Evolutionary conservation across 2,113 vertebrate genomes (phyloP).

Genomic region (Speoplatyrhinus poulsoni): DNA sequence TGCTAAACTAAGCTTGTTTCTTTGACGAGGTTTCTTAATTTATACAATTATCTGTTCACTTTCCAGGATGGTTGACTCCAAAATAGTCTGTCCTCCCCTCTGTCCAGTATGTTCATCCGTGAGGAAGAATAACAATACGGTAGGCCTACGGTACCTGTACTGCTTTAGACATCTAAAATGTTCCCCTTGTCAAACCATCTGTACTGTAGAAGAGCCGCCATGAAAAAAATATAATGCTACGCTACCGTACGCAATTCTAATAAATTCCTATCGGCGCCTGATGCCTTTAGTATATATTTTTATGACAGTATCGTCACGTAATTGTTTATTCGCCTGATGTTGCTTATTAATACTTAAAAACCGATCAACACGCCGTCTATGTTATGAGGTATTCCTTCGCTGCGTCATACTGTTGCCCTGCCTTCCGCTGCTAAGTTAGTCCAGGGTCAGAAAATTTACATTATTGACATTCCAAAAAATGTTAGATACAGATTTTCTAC

Average conservation of each 20-base stretch:
- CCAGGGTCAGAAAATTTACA: conserved; percentile 5
- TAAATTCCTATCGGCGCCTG: not conserved
- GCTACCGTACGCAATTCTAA: not conserved
- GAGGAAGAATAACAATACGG: conserved; percentile 8
- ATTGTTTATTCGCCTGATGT: not conserved
- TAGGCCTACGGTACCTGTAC: too few relatives aligned
- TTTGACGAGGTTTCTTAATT: not conserved
- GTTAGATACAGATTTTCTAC: too few relatives aligned
- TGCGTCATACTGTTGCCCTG: not conserved
- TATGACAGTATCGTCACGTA: not conserved
- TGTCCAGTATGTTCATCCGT: conserved; percentile 22
- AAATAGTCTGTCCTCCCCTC: conserved; percentile 1
- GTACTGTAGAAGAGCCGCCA: not conserved
- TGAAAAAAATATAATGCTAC: not conserved
- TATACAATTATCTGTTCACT: not conserved
- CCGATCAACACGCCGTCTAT: fast-evolving
- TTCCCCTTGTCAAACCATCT: conserved; percentile 12
- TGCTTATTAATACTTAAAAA: conserved; percentile 14
- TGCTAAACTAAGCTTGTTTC: not conserved
- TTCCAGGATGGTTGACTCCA: conserved; percentile 8
- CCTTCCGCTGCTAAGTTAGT: conserved; percentile 58
- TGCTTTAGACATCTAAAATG: not conserved
- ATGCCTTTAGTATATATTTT: not conserved
- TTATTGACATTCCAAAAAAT: too few relatives aligned
- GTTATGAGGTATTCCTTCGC: conserved; percentile 33